Evolutionary conservation across 2,888 invertebrate genomes (phyloP).

Genomic region (Laothoe populi): DNA sequence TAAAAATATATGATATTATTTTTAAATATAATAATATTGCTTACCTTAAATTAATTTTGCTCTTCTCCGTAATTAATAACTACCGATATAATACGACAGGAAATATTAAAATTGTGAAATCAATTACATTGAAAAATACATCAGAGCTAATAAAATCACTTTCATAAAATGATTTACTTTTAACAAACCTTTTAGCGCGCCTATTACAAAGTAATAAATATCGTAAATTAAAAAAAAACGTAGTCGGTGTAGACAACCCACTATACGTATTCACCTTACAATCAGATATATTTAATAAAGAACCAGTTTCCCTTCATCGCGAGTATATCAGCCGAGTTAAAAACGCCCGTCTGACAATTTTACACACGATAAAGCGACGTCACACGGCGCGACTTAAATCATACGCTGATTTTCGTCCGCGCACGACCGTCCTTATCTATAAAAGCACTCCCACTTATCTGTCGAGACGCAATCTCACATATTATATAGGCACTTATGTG

Average conservation of each 20-base stretch:
- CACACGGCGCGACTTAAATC: slow-evolving; percentile 38
- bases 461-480: slow-evolving; percentile 39
- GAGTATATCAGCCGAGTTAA: slow-evolving; percentile 26
- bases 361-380: slow-evolving; percentile 29
- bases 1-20: too few relatives aligned
- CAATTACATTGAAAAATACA: not conserved
- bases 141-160: not conserved
- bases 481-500: slow-evolving; percentile 32
- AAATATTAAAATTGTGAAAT: slow-evolving; percentile 10
- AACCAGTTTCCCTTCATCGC: slow-evolving; percentile 21
- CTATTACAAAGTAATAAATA: slow-evolving; percentile 14
- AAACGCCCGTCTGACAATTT: slow-evolving; percentile 28
- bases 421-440: slow-evolving; percentile 41
- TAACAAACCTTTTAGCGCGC: slow-evolving; percentile 16
- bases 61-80: not conserved
- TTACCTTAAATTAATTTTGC: not conserved
- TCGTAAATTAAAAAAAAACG: not conserved
- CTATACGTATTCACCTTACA: slow-evolving; percentile 14
- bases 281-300: slow-evolving; percentile 27
- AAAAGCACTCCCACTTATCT: slow-evolving; percentile 45
- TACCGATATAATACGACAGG: not conserved
- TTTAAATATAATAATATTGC: too few relatives aligned
- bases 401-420: slow-evolving; percentile 43
- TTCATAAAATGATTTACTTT: slow-evolving; percentile 5
- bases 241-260: not conserved